These are phyloP conservation scores for Lordiphosa stackelbergi DNA, from an alignment of 1,140 invertebrate genomes.

Conservation along the genomic window DNA sequence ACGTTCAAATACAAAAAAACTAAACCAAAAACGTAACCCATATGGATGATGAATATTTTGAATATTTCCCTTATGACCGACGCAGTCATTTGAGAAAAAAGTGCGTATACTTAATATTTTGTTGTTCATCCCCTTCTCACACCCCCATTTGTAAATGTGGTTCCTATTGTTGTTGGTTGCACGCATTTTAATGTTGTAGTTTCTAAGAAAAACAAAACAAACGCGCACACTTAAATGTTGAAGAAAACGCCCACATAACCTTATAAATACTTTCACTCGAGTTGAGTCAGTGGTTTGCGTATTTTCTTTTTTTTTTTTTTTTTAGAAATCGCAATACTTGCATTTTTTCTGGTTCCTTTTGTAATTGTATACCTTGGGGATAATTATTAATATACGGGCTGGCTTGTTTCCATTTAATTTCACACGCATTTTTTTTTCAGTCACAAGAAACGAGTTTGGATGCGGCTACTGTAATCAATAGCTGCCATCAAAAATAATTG, in stretches of 20 bases:
- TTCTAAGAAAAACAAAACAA: too few relatives aligned
- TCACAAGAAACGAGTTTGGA: too few relatives aligned
- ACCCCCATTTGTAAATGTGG: conserved; percentile 21
- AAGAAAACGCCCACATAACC: not conserved
- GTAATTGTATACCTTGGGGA: conserved; percentile 3
- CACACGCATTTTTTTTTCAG: too few relatives aligned
- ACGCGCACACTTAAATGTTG: too few relatives aligned
- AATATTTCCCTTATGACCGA: conserved; percentile 68
- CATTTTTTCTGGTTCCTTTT: conserved; percentile 26
- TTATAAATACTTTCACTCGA: conserved; percentile 23
- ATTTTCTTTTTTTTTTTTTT: conserved; percentile 29
- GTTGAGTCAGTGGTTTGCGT: too few relatives aligned
- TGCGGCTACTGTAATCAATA: too few relatives aligned
- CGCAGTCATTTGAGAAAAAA: conserved; percentile 69
- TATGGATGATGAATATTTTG: conserved; percentile 72
- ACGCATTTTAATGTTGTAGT: conserved; percentile 25
- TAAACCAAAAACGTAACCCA: conserved; percentile 8
- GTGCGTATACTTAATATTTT: conserved; percentile 50
- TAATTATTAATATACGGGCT: too few relatives aligned
- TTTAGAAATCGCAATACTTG: conserved; percentile 45
- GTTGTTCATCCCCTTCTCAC: conserved; percentile 10
- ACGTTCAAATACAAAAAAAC: not conserved
- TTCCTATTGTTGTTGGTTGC: conserved; percentile 34
- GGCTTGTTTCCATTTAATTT: too few relatives aligned
- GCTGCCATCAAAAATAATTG: too few relatives aligned